Evolutionary conservation across 2,888 invertebrate genomes (phyloP), one percentile per base, ranked within the genome.

Genomic region (Cheilosia vulpina): DNA sequence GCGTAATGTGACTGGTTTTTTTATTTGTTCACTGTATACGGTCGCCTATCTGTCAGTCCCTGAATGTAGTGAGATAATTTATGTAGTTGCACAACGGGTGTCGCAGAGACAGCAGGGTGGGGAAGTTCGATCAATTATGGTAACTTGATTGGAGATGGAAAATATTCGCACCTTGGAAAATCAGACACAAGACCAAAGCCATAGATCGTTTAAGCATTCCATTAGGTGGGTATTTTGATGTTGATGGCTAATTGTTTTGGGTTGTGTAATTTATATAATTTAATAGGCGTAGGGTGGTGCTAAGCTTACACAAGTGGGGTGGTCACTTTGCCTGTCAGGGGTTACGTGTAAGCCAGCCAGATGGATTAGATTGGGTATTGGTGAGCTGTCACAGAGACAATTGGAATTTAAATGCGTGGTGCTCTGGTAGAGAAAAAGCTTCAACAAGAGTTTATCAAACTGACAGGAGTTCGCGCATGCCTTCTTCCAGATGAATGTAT

Each of bases 1-100:
- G 80, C 68, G n/a, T n/a, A 75, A 41, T 68, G 45, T 68, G 75
- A 73, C 71, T 78, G 41, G 71, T 78, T 71, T 78, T 45, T 50
- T 4, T 50, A 15, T 27, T 27, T 27, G 27, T 27, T 27, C 6
- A 6, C 19, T 27, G 13, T 52, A 21, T 4, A 19, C 38, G 55
- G 60, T 55, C 71, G 53, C 45, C 62, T 53, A 57, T 65, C 34
- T 53, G 65, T 65, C 34, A 66, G 62, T 53, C 63, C 43, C 27
- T 63, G 62, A 62, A 55, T 45, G 31, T 19, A 69, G 57, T 75
- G 13, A 24, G 52, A 53, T 69, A 69, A 69, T 77, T 77, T 43
- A 53, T 15, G 43, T 60, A 53, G 31, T 60, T 58, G 34, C 34
- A 50, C 31, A 15, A n/a, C 45, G n/a, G 7, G n/a, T 24, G 45